phyloP scores from a whole-genome alignment of 2,888 invertebrate genomes.

The Diarsia mendica region DNA sequence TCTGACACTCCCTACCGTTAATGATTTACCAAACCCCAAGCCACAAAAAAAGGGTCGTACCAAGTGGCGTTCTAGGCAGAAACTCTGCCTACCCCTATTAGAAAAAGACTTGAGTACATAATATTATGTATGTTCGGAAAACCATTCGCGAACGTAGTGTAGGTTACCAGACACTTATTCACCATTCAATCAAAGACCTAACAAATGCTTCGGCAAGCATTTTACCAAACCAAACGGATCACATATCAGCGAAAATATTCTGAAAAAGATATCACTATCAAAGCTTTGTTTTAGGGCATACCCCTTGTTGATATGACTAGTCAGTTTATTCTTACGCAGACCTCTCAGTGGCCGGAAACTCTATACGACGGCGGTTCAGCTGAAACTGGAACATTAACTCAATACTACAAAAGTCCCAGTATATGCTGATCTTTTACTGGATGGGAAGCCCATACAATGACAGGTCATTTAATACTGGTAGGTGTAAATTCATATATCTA shows the following conservation, averaged over 20 bases:
- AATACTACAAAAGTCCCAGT: neutral
- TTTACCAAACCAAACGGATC: conserved; percentile 23
- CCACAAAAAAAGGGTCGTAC: no score
- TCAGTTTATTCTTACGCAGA: neutral
- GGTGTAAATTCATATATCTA: neutral
- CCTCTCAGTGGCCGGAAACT: neutral
- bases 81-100: no score
- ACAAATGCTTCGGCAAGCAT: neutral
- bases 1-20: no score
- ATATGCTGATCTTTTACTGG: neutral
- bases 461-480: neutral
- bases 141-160: no score
- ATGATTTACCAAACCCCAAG: no score
- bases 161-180: neutral
- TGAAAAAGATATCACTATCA: conserved; percentile 9
- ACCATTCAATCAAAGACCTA: neutral
- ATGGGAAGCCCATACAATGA: no score
- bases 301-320: conserved; percentile 9
- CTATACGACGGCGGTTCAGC: neutral
- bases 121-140: no score
- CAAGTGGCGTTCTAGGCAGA: no score
- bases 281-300: conserved; percentile 29
- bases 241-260: conserved; percentile 25
- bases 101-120: no score
- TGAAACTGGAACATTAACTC: neutral